Percentiles rank a stretch among this genome's conserved stretches.
Conservation (phyloP, 53 echinoderm and acorn worm genomes). For the Mesocentrotus franciscanus region DNA sequence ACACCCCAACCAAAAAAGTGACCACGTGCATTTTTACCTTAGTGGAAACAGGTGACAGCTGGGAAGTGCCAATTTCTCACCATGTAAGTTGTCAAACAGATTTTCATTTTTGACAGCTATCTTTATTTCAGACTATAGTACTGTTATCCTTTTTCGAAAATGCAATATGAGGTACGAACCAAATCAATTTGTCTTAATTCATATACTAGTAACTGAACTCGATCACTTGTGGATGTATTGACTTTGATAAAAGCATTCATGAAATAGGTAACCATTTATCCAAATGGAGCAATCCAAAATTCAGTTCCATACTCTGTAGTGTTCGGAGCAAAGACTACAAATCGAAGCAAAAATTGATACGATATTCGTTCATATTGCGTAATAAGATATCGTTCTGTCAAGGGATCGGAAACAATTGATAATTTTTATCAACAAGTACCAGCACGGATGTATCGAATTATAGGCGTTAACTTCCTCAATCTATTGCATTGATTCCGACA, state of each 20-base stretch:
- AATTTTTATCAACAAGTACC: not conserved
- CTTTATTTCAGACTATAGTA: not conserved
- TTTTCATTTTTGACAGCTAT: not conserved
- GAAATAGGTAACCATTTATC: not conserved
- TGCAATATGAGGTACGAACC: not conserved
- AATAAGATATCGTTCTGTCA: not conserved
- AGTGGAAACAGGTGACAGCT: not conserved
- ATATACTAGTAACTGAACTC: not conserved
- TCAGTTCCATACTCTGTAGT: not conserved
- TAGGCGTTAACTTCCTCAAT: not conserved
- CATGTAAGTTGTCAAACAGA: not conserved
- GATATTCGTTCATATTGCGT: not conserved
- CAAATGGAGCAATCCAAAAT: not conserved
- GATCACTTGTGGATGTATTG: not conserved
- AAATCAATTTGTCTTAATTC: too few species aligned
- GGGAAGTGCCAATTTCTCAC: not conserved
- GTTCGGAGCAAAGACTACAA: not conserved
- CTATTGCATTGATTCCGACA: not conserved
- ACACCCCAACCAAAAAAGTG: too few species aligned
- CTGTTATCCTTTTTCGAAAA: not conserved
- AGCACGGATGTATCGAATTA: not conserved
- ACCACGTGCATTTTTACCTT: too few species aligned
- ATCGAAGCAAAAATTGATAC: not conserved
- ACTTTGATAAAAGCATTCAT: not conserved
- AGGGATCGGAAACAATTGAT: not conserved